These are phyloP conservation scores for Equus przewalskii DNA, from an alignment of 2,113 vertebrate species.

Conservation along the genomic window DNA sequence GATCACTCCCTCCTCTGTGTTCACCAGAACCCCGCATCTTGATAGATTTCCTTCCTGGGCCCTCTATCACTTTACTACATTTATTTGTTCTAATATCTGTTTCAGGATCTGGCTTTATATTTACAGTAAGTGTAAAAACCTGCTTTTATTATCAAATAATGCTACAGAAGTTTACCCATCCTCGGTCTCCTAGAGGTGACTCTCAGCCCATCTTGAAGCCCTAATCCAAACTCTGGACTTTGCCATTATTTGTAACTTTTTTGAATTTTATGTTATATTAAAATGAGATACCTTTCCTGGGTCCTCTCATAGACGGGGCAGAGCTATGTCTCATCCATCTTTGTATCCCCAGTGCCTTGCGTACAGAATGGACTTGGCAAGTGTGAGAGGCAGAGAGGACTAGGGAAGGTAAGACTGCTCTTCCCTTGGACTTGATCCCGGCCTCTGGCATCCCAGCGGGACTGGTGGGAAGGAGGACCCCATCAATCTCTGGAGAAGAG, in stretches of 20 bases:
- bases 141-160: background rate
- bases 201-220: background rate
- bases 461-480: background rate
- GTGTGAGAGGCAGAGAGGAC: background rate
- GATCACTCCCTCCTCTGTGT: background rate
- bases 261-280: background rate
- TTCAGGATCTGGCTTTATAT: background rate
- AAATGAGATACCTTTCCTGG: background rate
- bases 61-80: background rate
- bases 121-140: background rate
- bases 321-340: background rate
- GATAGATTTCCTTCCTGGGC: background rate
- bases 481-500: background rate
- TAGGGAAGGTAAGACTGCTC: background rate
- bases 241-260: background rate
- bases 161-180: background rate
- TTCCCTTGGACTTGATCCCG: background rate
- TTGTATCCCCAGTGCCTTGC: background rate
- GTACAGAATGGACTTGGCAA: background rate
- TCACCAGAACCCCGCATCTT: background rate
- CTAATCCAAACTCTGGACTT: background rate
- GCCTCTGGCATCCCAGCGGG: background rate
- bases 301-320: background rate
- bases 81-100: background rate
- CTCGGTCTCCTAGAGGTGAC: background rate